phyloP scores from a whole-genome alignment of 2,888 invertebrate genomes.

The Pteria penguin region DNA sequence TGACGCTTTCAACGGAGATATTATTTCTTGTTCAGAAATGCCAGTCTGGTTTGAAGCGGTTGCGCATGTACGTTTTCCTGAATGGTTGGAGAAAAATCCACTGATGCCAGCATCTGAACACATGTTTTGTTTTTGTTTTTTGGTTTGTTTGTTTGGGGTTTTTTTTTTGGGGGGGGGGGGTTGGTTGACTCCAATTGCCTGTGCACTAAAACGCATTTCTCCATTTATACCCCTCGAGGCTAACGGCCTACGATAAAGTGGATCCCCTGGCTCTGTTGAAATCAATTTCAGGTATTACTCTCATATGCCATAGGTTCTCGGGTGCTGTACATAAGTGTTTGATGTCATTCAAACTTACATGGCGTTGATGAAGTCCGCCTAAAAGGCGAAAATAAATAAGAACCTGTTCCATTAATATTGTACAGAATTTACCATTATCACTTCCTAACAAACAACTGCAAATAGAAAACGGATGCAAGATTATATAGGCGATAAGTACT shows the following conservation, averaged over 20 bases:
- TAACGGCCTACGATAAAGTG: conserved; percentile 11
- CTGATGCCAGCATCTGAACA: too few species aligned
- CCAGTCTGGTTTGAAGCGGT: too few species aligned
- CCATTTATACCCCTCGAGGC: neutral
- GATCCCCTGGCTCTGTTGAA: neutral
- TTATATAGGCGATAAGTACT: too few species aligned
- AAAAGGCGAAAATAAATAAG: neutral
- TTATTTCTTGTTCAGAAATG: too few species aligned
- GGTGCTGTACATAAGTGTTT: neutral
- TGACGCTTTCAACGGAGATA: too few species aligned
- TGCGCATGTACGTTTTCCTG: too few species aligned
- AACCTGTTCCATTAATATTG: neutral
- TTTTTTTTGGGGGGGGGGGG: too few species aligned
- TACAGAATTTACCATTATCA: neutral
- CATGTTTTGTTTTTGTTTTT: too few species aligned
- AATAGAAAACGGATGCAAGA: neutral
- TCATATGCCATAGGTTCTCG: neutral
- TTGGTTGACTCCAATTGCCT: conserved; percentile 3
- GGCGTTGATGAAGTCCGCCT: neutral
- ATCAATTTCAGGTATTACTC: neutral
- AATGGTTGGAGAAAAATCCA: too few species aligned
- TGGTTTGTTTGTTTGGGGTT: too few species aligned
- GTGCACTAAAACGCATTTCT: neutral
- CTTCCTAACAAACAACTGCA: neutral
- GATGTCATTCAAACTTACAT: neutral